Evolutionary conservation across 2,888 invertebrate genomes (phyloP).

Genomic region (Amblyjoppa fuscipennis): DNA sequence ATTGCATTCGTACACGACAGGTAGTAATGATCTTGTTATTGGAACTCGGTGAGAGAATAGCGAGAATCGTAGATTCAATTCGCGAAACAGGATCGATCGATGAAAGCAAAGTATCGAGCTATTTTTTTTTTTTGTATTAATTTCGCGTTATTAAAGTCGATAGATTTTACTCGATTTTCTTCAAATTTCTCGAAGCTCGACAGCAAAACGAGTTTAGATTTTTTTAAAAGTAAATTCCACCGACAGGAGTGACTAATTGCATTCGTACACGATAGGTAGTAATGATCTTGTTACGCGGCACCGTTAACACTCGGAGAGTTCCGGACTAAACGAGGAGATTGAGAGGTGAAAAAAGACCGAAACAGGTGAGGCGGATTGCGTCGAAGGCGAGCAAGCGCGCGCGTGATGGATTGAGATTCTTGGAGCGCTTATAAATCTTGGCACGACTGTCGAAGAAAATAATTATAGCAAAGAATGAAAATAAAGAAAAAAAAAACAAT

Average conservation of each 20-base stretch:
- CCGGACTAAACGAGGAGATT: background rate
- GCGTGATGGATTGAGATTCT: conserved; percentile 28
- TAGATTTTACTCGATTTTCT: background rate
- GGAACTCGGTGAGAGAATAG: conserved; percentile 1
- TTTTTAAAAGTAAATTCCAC: background rate
- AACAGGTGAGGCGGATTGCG: background rate
- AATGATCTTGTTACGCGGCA: conserved; percentile 13
- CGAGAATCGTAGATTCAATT: background rate
- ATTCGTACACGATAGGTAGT: conserved; percentile 1
- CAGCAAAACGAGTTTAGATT: background rate
- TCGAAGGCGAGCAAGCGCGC: conserved; percentile 6
- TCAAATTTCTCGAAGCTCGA: background rate
- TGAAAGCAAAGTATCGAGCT: background rate
- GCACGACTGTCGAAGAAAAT: background rate
- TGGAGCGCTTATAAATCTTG: conserved; percentile 9
- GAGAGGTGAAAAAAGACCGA: conserved; percentile 3
- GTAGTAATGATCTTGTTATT: background rate
- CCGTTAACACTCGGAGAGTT: conserved; percentile 3
- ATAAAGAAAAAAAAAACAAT: conserved; percentile 11
- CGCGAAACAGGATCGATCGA: background rate
- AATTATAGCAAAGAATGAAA: background rate
- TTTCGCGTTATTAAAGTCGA: background rate
- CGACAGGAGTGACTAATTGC: background rate
- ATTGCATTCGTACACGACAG: no score
- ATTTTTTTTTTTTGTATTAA: background rate